Percentiles rank a stretch among this genome's conserved stretches.
phyloP scores from a whole-genome alignment of 1,140 invertebrate genomes.

The Monochamus saltuarius region DNA sequence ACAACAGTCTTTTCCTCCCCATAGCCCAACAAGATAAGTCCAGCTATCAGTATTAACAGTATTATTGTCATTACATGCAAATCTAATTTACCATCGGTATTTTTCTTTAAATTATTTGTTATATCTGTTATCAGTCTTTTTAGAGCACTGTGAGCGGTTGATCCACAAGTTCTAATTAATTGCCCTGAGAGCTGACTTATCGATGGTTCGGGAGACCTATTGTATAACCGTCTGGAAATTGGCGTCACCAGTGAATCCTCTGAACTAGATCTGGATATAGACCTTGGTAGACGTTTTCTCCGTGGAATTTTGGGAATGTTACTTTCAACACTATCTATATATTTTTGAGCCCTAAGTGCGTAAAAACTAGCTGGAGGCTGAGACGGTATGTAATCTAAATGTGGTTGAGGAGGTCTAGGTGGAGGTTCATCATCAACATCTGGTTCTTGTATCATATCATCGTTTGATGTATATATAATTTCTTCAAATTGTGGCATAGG shows the following conservation, averaged over 20 bases:
- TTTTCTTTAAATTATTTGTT: slow-evolving; percentile 54
- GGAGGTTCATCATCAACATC: slow-evolving; percentile 50
- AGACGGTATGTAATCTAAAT: slow-evolving; percentile 50
- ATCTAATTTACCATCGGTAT: slow-evolving; percentile 65
- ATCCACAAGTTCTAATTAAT: slow-evolving; percentile 64
- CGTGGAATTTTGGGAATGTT: slow-evolving; percentile 48
- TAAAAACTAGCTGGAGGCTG: slow-evolving; percentile 49
- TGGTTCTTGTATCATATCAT: slow-evolving; percentile 28
- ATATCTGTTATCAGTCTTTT: slow-evolving; percentile 66
- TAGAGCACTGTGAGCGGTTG: slow-evolving; percentile 62
- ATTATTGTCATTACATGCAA: slow-evolving; percentile 72
- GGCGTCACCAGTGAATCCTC: slow-evolving; percentile 39
- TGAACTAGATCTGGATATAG: slow-evolving; percentile 52
- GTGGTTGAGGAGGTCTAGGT: slow-evolving; percentile 59
- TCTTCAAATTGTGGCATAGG: slow-evolving; percentile 19
- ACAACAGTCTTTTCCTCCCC: slow-evolving; percentile 69
- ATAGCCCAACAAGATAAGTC: slow-evolving; percentile 69
- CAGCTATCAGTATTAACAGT: slow-evolving; percentile 71
- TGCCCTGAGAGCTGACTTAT: slow-evolving; percentile 66
- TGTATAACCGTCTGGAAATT: slow-evolving; percentile 28
- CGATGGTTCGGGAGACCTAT: slow-evolving; percentile 52
- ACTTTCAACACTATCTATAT: slow-evolving; percentile 48
- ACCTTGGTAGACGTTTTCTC: slow-evolving; percentile 45
- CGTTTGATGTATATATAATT: not conserved
- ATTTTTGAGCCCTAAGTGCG: slow-evolving; percentile 54